Evolutionary conservation across 2,888 invertebrate genomes (phyloP).

Genomic region (Sphinx pinastri): DNA sequence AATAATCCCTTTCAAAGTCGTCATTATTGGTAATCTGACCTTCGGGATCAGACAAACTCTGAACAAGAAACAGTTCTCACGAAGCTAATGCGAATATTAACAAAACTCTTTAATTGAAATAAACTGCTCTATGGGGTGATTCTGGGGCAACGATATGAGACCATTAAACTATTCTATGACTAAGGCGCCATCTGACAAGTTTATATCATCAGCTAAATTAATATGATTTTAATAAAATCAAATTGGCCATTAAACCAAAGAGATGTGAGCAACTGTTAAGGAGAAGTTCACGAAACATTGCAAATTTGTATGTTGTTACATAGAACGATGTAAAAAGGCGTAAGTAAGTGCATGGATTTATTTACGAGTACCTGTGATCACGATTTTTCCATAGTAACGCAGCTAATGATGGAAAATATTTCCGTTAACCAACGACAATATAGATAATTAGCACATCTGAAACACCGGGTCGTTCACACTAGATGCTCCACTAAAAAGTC

Average conservation of each 20-base stretch:
- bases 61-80: slow-evolving; percentile 55
- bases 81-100: slow-evolving; percentile 70
- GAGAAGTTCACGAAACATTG: not conserved
- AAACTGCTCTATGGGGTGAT: slow-evolving; percentile 53
- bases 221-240: slow-evolving; percentile 6
- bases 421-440: slow-evolving; percentile 69
- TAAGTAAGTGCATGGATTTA: slow-evolving; percentile 29
- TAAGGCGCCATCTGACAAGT: slow-evolving; percentile 31
- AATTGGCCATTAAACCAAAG: not conserved
- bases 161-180: slow-evolving; percentile 35
- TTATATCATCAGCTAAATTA: not conserved
- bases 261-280: not conserved
- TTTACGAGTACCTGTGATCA: slow-evolving; percentile 38
- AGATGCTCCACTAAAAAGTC: slow-evolving; percentile 33
- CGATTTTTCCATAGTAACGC: slow-evolving; percentile 28
- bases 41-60: not conserved
- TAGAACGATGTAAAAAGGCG: not conserved
- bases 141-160: slow-evolving; percentile 36
- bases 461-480: slow-evolving; percentile 71
- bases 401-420: slow-evolving; percentile 57
- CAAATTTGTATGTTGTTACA: not conserved
- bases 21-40: slow-evolving; percentile 16
- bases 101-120: slow-evolving; percentile 76
- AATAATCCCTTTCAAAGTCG: not conserved
- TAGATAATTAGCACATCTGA: slow-evolving; percentile 70